These are phyloP conservation scores for Cepaea hortensis DNA, from an alignment of 2,888 invertebrate species.

Conservation along the genomic window DNA sequence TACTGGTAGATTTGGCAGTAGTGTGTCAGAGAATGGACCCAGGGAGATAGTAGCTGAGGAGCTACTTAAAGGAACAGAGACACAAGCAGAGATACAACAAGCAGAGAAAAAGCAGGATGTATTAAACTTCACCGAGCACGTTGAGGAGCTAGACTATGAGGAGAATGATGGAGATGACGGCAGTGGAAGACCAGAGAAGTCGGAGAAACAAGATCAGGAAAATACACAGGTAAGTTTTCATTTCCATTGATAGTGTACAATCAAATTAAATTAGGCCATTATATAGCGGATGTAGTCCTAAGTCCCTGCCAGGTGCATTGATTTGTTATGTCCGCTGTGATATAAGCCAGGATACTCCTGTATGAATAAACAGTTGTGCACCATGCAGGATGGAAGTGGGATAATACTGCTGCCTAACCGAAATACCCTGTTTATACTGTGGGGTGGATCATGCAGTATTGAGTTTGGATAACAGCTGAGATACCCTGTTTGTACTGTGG, in stretches of 20 bases:
- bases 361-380: no score
- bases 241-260: neutral
- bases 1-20: neutral
- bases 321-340: no score
- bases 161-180: conserved; percentile 63
- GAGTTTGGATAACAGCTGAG: no score
- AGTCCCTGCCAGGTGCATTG: no score
- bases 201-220: conserved; percentile 56
- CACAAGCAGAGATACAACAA: neutral
- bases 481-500: no score
- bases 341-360: no score
- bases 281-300: no score
- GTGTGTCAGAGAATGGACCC: neutral
- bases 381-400: no score
- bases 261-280: no score
- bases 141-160: conserved; percentile 77
- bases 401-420: no score
- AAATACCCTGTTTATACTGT: no score
- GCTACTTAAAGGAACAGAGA: neutral
- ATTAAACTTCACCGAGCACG: conserved; percentile 68
- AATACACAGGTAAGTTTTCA: neutral
- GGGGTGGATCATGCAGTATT: no score
- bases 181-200: conserved; percentile 53
- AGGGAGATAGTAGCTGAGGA: conserved; percentile 6
- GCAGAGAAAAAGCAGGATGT: conserved; percentile 39